Evolutionary conservation across 2,113 vertebrate species (phyloP).

Genomic region (Scopus umbretta): DNA sequence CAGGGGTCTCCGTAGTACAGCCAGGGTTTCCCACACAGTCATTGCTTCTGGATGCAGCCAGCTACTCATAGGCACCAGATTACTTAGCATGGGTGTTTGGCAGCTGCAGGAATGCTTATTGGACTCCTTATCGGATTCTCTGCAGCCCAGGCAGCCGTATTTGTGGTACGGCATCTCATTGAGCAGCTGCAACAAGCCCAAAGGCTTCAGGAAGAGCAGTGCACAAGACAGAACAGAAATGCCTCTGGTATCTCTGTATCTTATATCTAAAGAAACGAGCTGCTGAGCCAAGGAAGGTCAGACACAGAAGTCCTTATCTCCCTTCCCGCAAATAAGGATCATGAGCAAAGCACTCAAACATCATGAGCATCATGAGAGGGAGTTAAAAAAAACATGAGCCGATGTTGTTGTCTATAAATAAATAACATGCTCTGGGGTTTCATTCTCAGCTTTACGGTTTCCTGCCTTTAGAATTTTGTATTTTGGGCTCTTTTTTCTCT

Average conservation of each 20-base stretch:
- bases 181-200: background rate
- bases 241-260: background rate
- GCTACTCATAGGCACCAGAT: fast-evolving
- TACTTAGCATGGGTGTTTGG: background rate
- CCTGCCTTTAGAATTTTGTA: background rate
- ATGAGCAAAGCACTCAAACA: constrained; percentile 8
- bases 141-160: background rate
- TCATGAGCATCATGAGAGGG: background rate
- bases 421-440: background rate
- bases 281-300: background rate
- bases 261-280: background rate
- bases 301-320: background rate
- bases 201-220: background rate
- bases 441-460: background rate
- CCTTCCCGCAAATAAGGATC: constrained; percentile 15
- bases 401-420: background rate
- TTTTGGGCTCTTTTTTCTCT: background rate
- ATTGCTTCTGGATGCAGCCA: background rate
- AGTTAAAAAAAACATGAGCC: background rate
- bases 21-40: background rate
- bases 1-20: background rate
- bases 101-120: background rate
- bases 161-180: background rate
- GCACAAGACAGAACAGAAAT: background rate
- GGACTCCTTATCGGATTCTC: background rate